phyloP scores from a whole-genome alignment of 2,888 invertebrate species.

The Cheilosia vulpina region DNA sequence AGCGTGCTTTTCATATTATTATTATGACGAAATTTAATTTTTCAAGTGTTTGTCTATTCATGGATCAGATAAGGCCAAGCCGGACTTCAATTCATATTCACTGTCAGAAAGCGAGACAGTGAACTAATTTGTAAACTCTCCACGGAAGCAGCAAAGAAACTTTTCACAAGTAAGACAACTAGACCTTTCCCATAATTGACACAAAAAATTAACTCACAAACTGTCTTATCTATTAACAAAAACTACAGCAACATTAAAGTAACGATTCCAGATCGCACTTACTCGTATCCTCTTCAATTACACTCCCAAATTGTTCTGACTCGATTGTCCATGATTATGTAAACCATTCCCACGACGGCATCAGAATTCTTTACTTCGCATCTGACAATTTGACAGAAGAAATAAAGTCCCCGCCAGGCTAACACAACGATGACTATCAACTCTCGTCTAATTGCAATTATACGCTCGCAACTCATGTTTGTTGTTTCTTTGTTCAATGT shows the following conservation, averaged over 20 bases:
- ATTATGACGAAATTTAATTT: too few relatives aligned
- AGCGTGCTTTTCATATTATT: too few relatives aligned
- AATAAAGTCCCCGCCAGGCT: background rate
- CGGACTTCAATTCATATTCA: too few relatives aligned
- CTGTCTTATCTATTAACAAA: too few relatives aligned
- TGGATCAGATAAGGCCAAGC: too few relatives aligned
- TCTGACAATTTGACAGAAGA: background rate
- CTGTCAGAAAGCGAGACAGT: too few relatives aligned
- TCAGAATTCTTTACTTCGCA: background rate
- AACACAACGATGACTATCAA: conserved; percentile 14
- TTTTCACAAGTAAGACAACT: too few relatives aligned
- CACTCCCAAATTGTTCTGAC: background rate
- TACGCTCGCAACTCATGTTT: background rate
- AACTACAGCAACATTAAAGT: background rate
- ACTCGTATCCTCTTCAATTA: background rate
- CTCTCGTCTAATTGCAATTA: conserved; percentile 10
- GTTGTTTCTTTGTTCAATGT: background rate
- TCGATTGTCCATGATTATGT: background rate
- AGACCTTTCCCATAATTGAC: too few relatives aligned
- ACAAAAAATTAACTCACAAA: too few relatives aligned
- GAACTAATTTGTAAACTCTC: too few relatives aligned
- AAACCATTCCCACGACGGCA: background rate
- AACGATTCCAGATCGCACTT: background rate
- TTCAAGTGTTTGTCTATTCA: too few relatives aligned
- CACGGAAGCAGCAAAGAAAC: too few relatives aligned